Conservation (phyloP, 2,113 vertebrate genomes). For the Rhipidura dahli region DNA sequence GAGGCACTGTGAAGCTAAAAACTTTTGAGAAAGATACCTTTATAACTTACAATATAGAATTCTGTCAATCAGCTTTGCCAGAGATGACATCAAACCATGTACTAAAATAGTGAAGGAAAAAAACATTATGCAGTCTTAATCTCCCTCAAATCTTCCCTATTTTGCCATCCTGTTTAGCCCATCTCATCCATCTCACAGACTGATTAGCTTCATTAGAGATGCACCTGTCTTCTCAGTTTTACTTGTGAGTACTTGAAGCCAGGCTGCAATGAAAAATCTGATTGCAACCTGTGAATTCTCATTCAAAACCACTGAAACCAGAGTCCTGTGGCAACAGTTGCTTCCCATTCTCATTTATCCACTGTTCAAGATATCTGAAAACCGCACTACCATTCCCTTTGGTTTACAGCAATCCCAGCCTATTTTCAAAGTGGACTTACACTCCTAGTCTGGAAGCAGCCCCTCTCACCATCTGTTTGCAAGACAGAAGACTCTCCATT, state of each 20-base stretch:
- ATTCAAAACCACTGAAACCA: neutral
- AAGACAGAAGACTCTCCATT: neutral
- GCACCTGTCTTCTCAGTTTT: neutral
- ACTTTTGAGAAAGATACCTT: neutral
- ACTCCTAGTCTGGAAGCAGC: neutral
- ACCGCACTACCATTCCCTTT: neutral
- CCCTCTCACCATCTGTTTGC: neutral
- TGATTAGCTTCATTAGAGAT: neutral
- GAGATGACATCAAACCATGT: neutral
- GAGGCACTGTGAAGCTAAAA: neutral
- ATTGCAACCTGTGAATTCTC: neutral
- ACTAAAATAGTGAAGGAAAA: neutral
- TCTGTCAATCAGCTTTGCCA: neutral
- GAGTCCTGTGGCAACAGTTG: neutral
- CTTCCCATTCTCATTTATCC: neutral
- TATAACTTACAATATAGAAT: neutral
- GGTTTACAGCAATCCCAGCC: constrained; percentile 7
- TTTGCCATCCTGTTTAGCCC: neutral
- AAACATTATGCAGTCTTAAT: neutral
- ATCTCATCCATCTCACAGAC: neutral
- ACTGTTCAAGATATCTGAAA: neutral
- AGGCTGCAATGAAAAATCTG: neutral
- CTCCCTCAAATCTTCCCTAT: neutral
- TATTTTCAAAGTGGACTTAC: neutral
- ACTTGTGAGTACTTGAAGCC: neutral